phyloP scores from a whole-genome alignment of 2,797 vertebrate species.

The Sebastes kiyomatsui region DNA sequence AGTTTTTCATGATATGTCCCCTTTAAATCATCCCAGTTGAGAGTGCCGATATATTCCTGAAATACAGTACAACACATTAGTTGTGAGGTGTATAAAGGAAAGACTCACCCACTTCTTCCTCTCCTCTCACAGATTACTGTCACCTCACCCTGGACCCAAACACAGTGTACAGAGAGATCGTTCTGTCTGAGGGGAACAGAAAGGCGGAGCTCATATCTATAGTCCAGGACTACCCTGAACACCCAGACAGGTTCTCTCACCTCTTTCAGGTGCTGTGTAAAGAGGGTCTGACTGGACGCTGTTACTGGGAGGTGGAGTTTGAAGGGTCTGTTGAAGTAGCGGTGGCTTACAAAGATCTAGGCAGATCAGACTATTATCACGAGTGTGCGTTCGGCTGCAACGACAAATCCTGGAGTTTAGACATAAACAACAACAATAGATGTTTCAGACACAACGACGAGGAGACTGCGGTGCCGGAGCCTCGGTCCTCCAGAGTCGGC shows the following conservation, averaged over 20 bases:
- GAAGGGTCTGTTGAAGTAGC: conserved; percentile 32
- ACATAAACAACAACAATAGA: conserved; percentile 16
- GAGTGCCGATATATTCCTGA: not conserved
- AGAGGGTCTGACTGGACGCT: conserved; percentile 36
- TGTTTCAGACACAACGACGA: conserved; percentile 36
- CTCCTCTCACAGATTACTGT: conserved; percentile 39
- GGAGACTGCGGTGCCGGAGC: conserved; percentile 17
- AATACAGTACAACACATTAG: not conserved
- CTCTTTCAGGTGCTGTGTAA: conserved; percentile 57
- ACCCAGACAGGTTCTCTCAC: conserved; percentile 53
- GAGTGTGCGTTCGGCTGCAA: conserved; percentile 57
- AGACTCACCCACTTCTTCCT: not conserved
- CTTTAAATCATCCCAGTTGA: not conserved
- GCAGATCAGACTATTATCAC: conserved; percentile 34
- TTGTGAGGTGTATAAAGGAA: not conserved
- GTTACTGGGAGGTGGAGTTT: conserved; percentile 64
- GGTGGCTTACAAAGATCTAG: conserved; percentile 46
- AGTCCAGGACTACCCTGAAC: conserved; percentile 43
- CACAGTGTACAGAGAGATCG: conserved; percentile 48
- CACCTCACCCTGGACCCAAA: conserved; percentile 49
- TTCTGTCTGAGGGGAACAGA: conserved; percentile 34
- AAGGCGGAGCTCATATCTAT: conserved; percentile 7
- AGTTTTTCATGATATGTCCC: no score
- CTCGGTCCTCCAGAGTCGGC: conserved; percentile 33
- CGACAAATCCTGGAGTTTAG: conserved; percentile 64